Conservation (phyloP, 1,140 invertebrate genomes). For the Batillaria attramentaria region DNA sequence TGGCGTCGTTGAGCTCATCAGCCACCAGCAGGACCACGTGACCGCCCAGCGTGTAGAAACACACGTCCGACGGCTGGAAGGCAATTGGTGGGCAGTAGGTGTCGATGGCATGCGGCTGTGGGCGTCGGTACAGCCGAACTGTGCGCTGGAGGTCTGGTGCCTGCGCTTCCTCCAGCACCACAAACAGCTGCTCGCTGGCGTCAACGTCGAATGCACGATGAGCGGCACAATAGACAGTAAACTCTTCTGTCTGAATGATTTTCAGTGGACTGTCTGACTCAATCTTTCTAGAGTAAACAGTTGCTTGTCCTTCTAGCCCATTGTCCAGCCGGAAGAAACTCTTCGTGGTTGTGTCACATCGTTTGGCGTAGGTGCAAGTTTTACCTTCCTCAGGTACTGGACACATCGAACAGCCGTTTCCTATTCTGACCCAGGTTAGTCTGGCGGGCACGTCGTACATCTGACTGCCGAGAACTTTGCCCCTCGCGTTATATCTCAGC, state of each 20-base stretch:
- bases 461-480: too few relatives aligned
- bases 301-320: neutral
- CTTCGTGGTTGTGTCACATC: neutral
- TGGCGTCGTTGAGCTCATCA: too few relatives aligned
- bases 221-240: neutral
- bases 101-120: neutral
- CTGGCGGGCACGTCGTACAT: neutral
- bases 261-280: neutral
- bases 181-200: neutral
- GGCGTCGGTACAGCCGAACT: neutral
- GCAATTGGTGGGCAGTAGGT: neutral
- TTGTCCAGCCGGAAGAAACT: neutral
- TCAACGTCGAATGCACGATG: constrained; percentile 21
- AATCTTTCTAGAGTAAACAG: neutral
- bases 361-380: too few relatives aligned
- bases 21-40: too few relatives aligned
- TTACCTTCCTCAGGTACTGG: too few relatives aligned
- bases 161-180: neutral
- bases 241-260: neutral
- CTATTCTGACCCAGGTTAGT: too few relatives aligned
- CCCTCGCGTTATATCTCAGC: neutral
- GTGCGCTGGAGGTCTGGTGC: neutral
- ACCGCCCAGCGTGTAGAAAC: constrained; percentile 1
- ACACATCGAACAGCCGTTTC: too few relatives aligned
- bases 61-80: neutral